Percentiles rank a stretch among this genome's conserved stretches.
phyloP scores from a whole-genome alignment of 2,888 invertebrate species.

The Silvanus unidentatus region DNA sequence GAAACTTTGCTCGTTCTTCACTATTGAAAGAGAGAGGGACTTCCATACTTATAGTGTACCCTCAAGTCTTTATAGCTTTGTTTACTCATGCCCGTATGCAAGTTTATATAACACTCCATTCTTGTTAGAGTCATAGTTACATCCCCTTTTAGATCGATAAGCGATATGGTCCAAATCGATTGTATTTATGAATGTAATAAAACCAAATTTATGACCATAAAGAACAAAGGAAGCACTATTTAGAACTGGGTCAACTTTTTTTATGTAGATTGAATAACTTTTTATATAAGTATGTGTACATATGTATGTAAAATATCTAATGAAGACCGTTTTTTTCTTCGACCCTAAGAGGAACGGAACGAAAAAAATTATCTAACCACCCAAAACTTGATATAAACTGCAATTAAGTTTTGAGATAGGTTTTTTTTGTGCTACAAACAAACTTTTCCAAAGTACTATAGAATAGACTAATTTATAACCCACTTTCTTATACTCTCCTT shows the following conservation, averaged over 20 bases:
- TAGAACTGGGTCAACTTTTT: background rate
- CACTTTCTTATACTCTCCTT: too few relatives aligned
- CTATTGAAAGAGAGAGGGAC: conserved; percentile 32
- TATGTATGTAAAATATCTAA: too few relatives aligned
- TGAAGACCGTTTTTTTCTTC: too few relatives aligned
- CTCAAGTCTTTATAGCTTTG: conserved; percentile 45
- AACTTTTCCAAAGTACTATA: too few relatives aligned
- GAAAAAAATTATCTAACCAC: too few relatives aligned
- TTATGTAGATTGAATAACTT: conserved; percentile 1
- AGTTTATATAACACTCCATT: conserved; percentile 38
- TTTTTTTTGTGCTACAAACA: too few relatives aligned
- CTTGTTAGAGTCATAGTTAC: conserved; percentile 20
- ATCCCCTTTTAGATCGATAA: conserved; percentile 12
- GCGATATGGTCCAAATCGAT: conserved; percentile 17
- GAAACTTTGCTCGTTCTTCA: conserved; percentile 42
- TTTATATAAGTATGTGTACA: too few relatives aligned
- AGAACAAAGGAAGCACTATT: conserved; percentile 7
- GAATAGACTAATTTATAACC: too few relatives aligned
- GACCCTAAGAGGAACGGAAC: too few relatives aligned
- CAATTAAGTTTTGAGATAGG: too few relatives aligned
- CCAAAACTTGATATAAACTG: too few relatives aligned
- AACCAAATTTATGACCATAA: conserved; percentile 4
- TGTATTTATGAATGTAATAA: conserved; percentile 14
- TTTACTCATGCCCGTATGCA: conserved; percentile 40
- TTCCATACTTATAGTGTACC: conserved; percentile 14